Base-by-base conservation (phyloP, 2,113 vertebrate genomes). In the Hippoglossus stenolepis region DNA sequence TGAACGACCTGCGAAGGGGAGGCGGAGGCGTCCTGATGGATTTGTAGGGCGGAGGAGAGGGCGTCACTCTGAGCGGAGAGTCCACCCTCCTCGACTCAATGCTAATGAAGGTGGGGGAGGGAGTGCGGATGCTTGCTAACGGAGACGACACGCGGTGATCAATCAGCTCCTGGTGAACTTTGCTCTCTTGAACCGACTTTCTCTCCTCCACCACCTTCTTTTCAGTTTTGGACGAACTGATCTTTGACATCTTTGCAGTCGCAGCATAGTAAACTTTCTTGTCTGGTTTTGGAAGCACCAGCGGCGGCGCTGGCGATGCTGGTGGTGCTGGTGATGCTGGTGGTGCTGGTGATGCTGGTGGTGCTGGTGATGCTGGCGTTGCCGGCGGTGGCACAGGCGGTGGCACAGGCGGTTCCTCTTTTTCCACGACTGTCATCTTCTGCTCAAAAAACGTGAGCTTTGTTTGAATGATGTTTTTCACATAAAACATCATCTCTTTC, bases 101-200 rank as follows among this genome's bases (percentile, higher is more conserved):
- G 6, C 94, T 97, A 28, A 98, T 97, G 54, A 95, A 98, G 4
- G 96, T 96, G 20, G 97, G 97, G 0, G 97, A 98, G 0, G 95
- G 95, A 0, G 96, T 94, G 13, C 95, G 91, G 80, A 94, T 95
- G 90, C 93, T 95, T 2, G 95, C 82, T 15, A 93, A 84, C 0
- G 95, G 94, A 65, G 95, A 94, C 64, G 89, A 80, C 28, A 87
- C 71, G 76, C 90, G 94, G 54, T 73, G 88, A 20, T 94, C 91
- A n/a, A 43, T 87, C 56, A 86, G 66, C 40, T 91, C 90, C 15
- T 90, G 85, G 5, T 82, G 61, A 1, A 66, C 54, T 73, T 82
- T 92, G 49, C 77, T 84, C 60, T 93, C 92, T 2, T 91, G 94
- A 12, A 91, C 65, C 0, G 60, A 80, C 66, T 24, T 82, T 74